Evolutionary conservation across 2,888 invertebrate species (phyloP).

Genomic region (Parascotia fuliginaria): DNA sequence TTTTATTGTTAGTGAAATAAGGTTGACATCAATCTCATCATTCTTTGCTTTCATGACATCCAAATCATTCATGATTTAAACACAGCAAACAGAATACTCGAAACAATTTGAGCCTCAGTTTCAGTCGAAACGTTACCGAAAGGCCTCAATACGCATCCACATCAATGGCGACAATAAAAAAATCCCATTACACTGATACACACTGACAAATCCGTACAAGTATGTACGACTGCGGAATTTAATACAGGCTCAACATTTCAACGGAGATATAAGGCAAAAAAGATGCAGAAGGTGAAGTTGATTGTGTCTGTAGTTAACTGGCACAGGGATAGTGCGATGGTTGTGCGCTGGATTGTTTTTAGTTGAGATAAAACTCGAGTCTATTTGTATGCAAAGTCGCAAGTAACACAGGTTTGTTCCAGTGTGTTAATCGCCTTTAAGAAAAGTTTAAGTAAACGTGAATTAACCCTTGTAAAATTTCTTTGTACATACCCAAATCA

Average conservation of each 20-base stretch:
- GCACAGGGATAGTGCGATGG: neutral
- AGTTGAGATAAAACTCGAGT: too few species aligned
- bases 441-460: too few species aligned
- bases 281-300: conserved; percentile 8
- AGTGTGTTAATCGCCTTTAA: too few species aligned
- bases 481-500: too few species aligned
- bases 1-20: too few species aligned
- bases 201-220: conserved; percentile 24
- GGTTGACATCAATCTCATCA: too few species aligned
- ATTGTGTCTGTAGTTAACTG: neutral
- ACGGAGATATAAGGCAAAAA: neutral
- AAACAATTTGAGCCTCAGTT: conserved; percentile 4
- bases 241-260: conserved; percentile 23
- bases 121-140: conserved; percentile 4
- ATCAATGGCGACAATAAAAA: conserved; percentile 26
- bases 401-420: too few species aligned
- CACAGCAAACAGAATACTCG: neutral
- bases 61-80: neutral
- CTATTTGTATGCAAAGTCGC: too few species aligned
- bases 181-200: conserved; percentile 31
- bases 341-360: too few species aligned
- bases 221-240: conserved; percentile 29
- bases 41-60: too few species aligned
- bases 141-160: conserved; percentile 8
- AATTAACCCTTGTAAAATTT: too few species aligned